A percentile compares a stretch with the other conserved stretches of the same genome.
Conservation (phyloP, 2,888 invertebrate species). For the Xiphydria camelus region DNA sequence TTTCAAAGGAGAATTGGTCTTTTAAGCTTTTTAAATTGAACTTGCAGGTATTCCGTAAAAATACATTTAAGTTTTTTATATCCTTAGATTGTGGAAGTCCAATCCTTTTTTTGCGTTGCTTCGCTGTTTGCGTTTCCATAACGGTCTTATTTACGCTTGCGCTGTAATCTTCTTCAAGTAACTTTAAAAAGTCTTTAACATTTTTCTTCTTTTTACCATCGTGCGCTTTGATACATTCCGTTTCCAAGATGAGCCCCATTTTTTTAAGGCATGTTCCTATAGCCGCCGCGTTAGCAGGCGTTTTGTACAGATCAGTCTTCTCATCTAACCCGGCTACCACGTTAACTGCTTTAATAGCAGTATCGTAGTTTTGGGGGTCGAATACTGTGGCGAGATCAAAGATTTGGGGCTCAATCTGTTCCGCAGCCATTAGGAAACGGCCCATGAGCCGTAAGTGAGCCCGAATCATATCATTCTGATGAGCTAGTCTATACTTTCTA, state of each 20-base stretch:
- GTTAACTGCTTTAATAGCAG: conserved; percentile 7
- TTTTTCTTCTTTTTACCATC: conserved; percentile 7
- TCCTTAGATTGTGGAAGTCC: conserved; percentile 12
- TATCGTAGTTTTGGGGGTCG: conserved; percentile 15
- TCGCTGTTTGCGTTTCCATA: conserved; percentile 11
- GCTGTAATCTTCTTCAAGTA: conserved; percentile 11
- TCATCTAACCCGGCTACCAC: conserved; percentile 11
- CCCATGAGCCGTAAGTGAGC: no score
- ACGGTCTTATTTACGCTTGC: conserved; percentile 17
- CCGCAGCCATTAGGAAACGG: no score
- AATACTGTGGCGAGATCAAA: conserved; percentile 16
- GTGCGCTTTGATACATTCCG: conserved; percentile 13
- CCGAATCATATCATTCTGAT: no score
- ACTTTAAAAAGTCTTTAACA: no score
- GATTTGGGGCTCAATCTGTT: no score
- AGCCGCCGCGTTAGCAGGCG: conserved; percentile 16
- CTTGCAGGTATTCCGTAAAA: conserved; percentile 1
- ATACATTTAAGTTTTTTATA: conserved; percentile 9
- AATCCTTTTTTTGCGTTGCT: conserved; percentile 13
- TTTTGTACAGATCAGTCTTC: conserved; percentile 3
- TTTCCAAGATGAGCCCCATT: conserved; percentile 7
- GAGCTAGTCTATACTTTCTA: no score
- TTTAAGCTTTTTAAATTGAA: not conserved
- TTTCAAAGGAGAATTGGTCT: conserved; percentile 1
- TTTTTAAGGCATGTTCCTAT: conserved; percentile 18